Evolutionary conservation across 2,113 vertebrate species (phyloP).

Genomic region (Recurvirostra avosetta): DNA sequence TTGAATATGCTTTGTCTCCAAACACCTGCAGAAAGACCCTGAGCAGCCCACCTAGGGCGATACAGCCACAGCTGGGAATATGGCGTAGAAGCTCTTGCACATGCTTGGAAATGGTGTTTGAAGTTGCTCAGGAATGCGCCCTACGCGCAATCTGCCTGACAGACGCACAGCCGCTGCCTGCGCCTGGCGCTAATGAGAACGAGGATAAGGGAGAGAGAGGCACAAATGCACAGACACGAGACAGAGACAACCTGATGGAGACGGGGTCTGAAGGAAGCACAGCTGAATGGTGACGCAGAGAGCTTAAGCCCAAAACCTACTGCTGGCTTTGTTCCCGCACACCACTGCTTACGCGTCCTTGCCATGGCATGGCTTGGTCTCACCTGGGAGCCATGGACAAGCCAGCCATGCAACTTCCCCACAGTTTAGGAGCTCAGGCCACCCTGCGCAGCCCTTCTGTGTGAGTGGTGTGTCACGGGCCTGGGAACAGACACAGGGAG

Average conservation of each 20-base stretch:
- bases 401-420: background rate
- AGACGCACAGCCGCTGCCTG: background rate
- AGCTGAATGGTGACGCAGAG: background rate
- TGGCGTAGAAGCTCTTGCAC: background rate
- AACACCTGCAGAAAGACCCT: background rate
- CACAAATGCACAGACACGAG: rapidly evolving
- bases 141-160: background rate
- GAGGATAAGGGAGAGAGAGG: background rate
- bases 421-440: background rate
- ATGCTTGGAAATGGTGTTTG: background rate
- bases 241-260: background rate
- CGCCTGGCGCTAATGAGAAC: rapidly evolving
- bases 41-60: background rate
- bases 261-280: background rate
- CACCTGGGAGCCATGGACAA: background rate
- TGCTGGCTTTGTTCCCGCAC: background rate
- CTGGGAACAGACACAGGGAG: background rate
- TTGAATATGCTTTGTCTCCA: background rate
- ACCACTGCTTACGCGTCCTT: rapidly evolving
- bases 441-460: background rate
- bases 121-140: background rate
- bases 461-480: background rate
- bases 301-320: background rate
- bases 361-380: background rate
- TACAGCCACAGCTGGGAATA: background rate